These are phyloP conservation scores for Drosophila subobscura DNA, from an alignment of 1,140 invertebrate species.

Conservation along the genomic window DNA sequence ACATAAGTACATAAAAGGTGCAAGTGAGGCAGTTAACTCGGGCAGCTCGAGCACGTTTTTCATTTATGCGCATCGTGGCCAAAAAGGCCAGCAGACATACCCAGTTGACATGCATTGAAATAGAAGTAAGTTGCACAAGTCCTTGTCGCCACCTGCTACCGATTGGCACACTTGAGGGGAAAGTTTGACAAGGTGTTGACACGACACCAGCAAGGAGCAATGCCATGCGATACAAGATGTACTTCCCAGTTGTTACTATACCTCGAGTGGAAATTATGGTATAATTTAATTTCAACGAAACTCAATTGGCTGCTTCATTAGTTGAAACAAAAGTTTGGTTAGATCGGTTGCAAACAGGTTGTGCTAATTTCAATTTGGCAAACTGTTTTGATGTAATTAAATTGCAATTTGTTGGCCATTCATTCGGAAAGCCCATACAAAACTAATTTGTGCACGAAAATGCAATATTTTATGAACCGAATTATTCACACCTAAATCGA, in stretches of 20 bases:
- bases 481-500: slow-evolving; percentile 51
- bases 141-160: slow-evolving; percentile 45
- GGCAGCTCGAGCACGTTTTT: slow-evolving; percentile 66
- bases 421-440: slow-evolving; percentile 34
- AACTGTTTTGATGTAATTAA: slow-evolving; percentile 57
- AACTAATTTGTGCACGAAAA: slow-evolving; percentile 30
- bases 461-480: slow-evolving; percentile 41
- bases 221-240: slow-evolving; percentile 6
- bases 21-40: slow-evolving; percentile 49
- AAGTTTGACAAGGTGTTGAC: slow-evolving; percentile 70
- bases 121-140: slow-evolving; percentile 50
- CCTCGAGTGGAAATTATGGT: slow-evolving; percentile 4
- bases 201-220: slow-evolving; percentile 34
- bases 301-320: slow-evolving; percentile 45
- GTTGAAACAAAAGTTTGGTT: slow-evolving; percentile 8
- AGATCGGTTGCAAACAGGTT: not conserved
- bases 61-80: slow-evolving; percentile 63
- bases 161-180: slow-evolving; percentile 59
- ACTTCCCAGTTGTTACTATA: not conserved
- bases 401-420: slow-evolving; percentile 57
- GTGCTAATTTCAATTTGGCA: slow-evolving; percentile 32
- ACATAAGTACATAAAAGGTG: slow-evolving; percentile 36
- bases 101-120: slow-evolving; percentile 67
- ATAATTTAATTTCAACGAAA: slow-evolving; percentile 24
- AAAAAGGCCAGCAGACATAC: slow-evolving; percentile 53